These are phyloP conservation scores for Nymphicus hollandicus DNA, from an alignment of 2,113 vertebrate genomes.

Conservation along the genomic window DNA sequence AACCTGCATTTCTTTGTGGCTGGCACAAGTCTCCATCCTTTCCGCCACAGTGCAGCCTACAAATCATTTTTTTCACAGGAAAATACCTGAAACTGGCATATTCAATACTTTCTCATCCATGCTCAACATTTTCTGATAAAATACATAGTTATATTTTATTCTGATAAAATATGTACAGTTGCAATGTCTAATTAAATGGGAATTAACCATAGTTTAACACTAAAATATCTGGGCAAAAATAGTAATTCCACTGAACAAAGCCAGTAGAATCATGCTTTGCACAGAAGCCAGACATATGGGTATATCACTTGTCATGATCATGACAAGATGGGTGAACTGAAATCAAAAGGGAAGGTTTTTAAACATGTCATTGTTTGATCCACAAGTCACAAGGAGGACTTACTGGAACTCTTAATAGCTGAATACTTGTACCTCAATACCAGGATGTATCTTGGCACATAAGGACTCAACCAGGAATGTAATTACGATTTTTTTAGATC, in stretches of 20 bases:
- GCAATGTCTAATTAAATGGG: not conserved
- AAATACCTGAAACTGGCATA: not conserved
- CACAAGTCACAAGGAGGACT: not conserved
- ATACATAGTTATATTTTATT: not conserved
- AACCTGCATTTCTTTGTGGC: not conserved
- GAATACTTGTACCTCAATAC: not conserved
- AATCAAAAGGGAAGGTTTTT: not conserved
- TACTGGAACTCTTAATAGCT: not conserved
- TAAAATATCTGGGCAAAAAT: not conserved
- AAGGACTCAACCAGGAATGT: not conserved
- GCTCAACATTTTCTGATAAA: not conserved
- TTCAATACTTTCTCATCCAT: not conserved
- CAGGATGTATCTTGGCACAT: not conserved
- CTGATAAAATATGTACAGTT: not conserved
- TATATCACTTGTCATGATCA: not conserved
- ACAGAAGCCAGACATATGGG: not conserved
- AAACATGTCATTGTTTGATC: not conserved
- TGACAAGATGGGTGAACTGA: not conserved
- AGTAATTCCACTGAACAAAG: not conserved
- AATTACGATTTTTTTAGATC: not conserved
- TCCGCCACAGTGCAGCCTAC: not conserved
- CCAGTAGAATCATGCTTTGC: not conserved
- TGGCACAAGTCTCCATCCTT: not conserved
- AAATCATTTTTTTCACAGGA: not conserved
- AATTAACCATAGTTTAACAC: not conserved